Base-by-base conservation (phyloP, 2,113 vertebrate species). In the Platycercus adscitus region DNA sequence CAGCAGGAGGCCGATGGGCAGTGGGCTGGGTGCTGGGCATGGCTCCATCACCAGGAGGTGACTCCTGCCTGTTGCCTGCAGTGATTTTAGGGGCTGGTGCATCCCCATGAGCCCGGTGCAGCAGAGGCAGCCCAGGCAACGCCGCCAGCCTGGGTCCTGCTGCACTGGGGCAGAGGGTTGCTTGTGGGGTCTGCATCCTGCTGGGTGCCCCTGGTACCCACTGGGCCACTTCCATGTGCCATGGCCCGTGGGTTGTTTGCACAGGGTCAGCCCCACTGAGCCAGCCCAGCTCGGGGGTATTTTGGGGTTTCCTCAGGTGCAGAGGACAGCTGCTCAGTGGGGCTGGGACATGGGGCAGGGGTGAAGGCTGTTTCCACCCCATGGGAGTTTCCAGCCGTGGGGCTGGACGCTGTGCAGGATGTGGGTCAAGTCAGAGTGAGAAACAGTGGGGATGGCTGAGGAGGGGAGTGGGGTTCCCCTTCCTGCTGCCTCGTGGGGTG, bases 401-500 rank as follows among this genome's bases (percentile, higher is more conserved):
- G 37, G 64, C 17, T 3, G 2, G 58, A n/a, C 6, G 11, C 33
- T 0, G 20, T 5, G 82, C 39, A 44, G 71, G 41, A 6, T 5
- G 16, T 2, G 21, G 49, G 55, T 4, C 84, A 84, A 56, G 83
- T 75, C 79, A 79, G 29, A 44, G 33, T 2, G 3, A 75, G 60
- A 82, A 78, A 26, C 5, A 2, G 6, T 1, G 2, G 14, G 71
- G 35, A 14, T 0, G 13, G 60, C 7, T 8, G 2, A 8, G 39
- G 55, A 28, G 15, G 26, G 39, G 12, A 28, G 24, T 0, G 35
- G 70, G 58, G 5, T 33, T 68, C 66, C 88, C 83, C 88, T 61
- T 17, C 71, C 8, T 0, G 0, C 47, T 78, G n/a, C 35, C 13
- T 7, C 2, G 4, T 0, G 5, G 35, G 47, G 37, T 12, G 19